Conservation (phyloP, 1,140 invertebrate species). For the Microplitis mediator region DNA sequence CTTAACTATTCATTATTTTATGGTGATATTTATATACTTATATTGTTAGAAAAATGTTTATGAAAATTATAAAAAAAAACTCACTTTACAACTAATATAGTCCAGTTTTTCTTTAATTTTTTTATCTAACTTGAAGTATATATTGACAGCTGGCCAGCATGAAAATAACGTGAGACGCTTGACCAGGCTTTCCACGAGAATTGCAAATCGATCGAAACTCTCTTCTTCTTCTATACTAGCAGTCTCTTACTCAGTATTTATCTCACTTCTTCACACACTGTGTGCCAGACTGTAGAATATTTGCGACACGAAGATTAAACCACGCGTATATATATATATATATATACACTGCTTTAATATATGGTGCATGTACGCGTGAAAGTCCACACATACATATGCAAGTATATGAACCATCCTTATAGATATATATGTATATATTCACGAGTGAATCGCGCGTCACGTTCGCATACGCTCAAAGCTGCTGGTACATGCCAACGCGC, state of each 20-base stretch:
- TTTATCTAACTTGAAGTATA: neutral
- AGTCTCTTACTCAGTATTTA: neutral
- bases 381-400: conserved; percentile 14
- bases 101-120: neutral
- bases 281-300: conserved; percentile 13
- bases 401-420: conserved; percentile 11
- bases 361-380: conserved; percentile 21
- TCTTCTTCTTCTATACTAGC: neutral
- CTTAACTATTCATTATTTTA: too few relatives aligned
- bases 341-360: conserved; percentile 4
- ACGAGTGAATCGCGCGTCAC: conserved; percentile 23
- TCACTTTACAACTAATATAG: too few relatives aligned
- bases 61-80: too few relatives aligned
- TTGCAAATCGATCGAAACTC: conserved; percentile 40
- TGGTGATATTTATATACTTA: too few relatives aligned
- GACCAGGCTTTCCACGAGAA: conserved; percentile 33
- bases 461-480: conserved; percentile 27
- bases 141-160: neutral
- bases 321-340: conserved; percentile 32
- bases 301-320: conserved; percentile 47
- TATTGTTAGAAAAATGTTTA: too few relatives aligned
- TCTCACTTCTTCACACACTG: conserved; percentile 8
- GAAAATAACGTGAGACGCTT: conserved; percentile 28
- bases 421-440: conserved; percentile 1
- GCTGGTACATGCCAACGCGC: conserved; percentile 47